phyloP scores from a whole-genome alignment of 1,140 invertebrate species.

The Hycleus cichorii region DNA sequence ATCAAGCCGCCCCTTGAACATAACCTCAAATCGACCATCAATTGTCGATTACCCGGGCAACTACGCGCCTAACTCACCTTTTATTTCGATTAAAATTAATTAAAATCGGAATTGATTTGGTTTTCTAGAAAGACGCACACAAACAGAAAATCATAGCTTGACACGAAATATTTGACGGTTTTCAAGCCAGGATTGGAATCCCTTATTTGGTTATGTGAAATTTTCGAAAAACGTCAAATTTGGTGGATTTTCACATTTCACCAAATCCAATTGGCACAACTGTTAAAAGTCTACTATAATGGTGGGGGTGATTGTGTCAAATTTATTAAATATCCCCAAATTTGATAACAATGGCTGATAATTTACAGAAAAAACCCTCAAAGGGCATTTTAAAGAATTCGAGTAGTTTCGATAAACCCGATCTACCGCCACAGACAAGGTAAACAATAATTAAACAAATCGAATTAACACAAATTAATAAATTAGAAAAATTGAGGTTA shows the following conservation, averaged over 20 bases:
- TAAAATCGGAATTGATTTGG: background rate
- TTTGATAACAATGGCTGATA: constrained; percentile 35
- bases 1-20: too few relatives aligned
- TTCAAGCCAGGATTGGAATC: constrained; percentile 24
- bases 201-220: constrained; percentile 38
- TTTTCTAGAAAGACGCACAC: too few relatives aligned
- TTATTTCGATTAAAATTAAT: background rate
- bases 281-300: too few relatives aligned
- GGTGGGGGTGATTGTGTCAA: too few relatives aligned
- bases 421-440: constrained; percentile 43
- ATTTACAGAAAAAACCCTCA: constrained; percentile 61
- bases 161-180: constrained; percentile 5
- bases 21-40: too few relatives aligned
- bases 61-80: background rate
- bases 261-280: too few relatives aligned
- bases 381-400: constrained; percentile 91
- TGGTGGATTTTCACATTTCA: background rate
- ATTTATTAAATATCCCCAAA: too few relatives aligned
- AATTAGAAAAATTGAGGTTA: background rate
- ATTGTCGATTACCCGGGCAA: too few relatives aligned
- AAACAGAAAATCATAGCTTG: constrained; percentile 9
- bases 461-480: background rate
- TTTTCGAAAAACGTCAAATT: constrained; percentile 34
- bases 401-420: constrained; percentile 74
- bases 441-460: constrained; percentile 8